phyloP scores from a whole-genome alignment of 1,140 invertebrate genomes.

The Orius laevigatus region DNA sequence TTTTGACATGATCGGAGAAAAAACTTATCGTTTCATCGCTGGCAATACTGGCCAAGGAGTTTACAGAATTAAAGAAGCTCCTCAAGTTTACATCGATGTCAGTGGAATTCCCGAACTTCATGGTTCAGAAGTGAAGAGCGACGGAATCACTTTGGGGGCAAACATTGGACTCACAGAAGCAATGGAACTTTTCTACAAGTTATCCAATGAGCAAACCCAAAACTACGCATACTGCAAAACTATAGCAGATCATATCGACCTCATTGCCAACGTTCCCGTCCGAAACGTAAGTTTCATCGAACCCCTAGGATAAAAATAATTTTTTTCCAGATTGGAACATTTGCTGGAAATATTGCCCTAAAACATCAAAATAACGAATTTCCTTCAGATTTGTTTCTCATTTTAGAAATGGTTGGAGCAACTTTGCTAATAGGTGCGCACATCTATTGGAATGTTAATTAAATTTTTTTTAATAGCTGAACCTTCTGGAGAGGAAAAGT shows the following conservation, averaged over 20 bases:
- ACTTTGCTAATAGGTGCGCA: conserved; percentile 16
- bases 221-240: conserved; percentile 28
- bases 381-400: conserved; percentile 58
- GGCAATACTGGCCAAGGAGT: conserved; percentile 57
- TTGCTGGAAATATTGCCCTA: conserved; percentile 64
- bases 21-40: conserved; percentile 41
- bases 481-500: no score
- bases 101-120: conserved; percentile 46
- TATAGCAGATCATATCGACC: conserved; percentile 45
- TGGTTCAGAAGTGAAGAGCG: conserved; percentile 29
- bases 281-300: conserved; percentile 42
- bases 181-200: conserved; percentile 40
- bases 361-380: conserved; percentile 54
- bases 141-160: conserved; percentile 40
- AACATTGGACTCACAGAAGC: conserved; percentile 44
- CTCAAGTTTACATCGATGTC: conserved; percentile 52
- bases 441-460: no score
- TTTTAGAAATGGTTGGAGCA: conserved; percentile 38
- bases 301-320: not conserved
- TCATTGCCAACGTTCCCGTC: conserved; percentile 53
- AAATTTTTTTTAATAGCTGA: no score
- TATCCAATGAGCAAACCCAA: conserved; percentile 27
- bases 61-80: conserved; percentile 32
- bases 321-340: conserved; percentile 42
- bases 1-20: conserved; percentile 30